These are phyloP conservation scores for Cyclina sinensis DNA, from an alignment of 1,140 invertebrate species.

Conservation along the genomic window DNA sequence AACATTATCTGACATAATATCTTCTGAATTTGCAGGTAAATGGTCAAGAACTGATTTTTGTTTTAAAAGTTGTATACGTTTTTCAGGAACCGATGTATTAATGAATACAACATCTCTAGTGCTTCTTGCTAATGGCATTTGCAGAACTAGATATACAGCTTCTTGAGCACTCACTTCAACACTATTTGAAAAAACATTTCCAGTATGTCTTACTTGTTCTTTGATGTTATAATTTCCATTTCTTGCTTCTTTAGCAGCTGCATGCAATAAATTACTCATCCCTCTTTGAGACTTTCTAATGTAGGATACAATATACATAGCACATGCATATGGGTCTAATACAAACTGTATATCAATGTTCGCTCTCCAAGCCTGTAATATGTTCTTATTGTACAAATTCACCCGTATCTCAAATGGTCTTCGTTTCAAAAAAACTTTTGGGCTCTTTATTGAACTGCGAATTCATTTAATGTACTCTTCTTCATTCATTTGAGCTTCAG, in stretches of 20 bases:
- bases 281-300: conserved; percentile 37
- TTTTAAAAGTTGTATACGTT: too few species aligned
- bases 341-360: conserved; percentile 72
- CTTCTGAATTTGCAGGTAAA: too few species aligned
- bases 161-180: conserved; percentile 29
- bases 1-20: too few species aligned
- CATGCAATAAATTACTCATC: conserved; percentile 30
- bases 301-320: conserved; percentile 6
- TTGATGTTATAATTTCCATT: neutral
- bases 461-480: conserved; percentile 63
- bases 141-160: conserved; percentile 5
- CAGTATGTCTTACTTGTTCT: conserved; percentile 19
- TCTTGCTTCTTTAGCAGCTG: conserved; percentile 7
- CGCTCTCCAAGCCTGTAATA: conserved; percentile 67
- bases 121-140: too few species aligned
- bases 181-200: too few species aligned
- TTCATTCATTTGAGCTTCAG: conserved; percentile 46
- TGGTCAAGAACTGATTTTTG: too few species aligned
- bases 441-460: conserved; percentile 29
- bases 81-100: neutral
- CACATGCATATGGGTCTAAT: conserved; percentile 58
- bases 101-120: too few species aligned
- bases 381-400: conserved; percentile 56
- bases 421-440: conserved; percentile 65
- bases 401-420: conserved; percentile 24